Evolutionary conservation across 2,888 invertebrate genomes (phyloP), one percentile per base, ranked within the genome.

Genomic region (Dexiosoma caninum): DNA sequence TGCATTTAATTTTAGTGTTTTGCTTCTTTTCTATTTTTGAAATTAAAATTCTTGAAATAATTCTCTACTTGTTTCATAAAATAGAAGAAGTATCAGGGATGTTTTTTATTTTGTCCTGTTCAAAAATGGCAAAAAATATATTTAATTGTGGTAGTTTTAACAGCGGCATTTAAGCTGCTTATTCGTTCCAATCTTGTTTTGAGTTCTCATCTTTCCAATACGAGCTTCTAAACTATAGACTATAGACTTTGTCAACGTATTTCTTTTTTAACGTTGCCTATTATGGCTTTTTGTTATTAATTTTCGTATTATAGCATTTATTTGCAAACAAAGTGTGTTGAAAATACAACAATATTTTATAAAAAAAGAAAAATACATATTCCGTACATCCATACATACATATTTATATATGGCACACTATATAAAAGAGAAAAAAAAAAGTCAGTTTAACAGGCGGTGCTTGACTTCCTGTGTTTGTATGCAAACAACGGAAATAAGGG

Each of bases 401-500:
- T n/a, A n/a, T n/a, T n/a, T n/a, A n/a, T n/a, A n/a, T n/a, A n/a
- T n/a, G n/a, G n/a, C n/a, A n/a, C n/a, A n/a, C n/a, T n/a, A n/a
- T n/a, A n/a, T n/a, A n/a, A n/a, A n/a, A n/a, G n/a, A 35, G 32
- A 64, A 64, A 71, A 51, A 21, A 60, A 67, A 79, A 81, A 77
- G 71, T 72, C 77, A 67, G 67, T 81, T 77, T 57, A 72, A 72
- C 60, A 72, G 81, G 81, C 77, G 81, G 77, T 77, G 77, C 77
- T 81, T 77, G 71, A 72, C 77, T 81, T 81, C 81, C 81, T 72
- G 72, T 57, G 67, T 69, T 67, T 71, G 51, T 62, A 77, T 60
- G 69, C 62, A 77, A 81, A 77, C 77, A 81, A 71, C 81, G 81
- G 81, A 81, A 81, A 81, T 77, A 72, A 81, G 77, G 72, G 72